Evolutionary conservation across 2,113 vertebrate species (phyloP).

Genomic region (Grus americana): DNA sequence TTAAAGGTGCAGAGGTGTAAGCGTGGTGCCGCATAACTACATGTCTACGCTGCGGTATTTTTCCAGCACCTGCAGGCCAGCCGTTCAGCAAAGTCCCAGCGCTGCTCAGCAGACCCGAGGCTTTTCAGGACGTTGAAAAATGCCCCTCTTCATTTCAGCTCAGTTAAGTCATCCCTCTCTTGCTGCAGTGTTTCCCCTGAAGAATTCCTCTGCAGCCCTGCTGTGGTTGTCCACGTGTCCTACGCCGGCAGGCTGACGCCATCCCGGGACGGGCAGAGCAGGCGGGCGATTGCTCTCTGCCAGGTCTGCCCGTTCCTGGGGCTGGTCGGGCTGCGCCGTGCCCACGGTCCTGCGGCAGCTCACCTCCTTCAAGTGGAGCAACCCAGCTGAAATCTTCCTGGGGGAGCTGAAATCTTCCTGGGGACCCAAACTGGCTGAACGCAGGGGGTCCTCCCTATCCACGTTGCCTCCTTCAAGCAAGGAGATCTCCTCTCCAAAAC

Average conservation of each 20-base stretch:
- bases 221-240: rapidly evolving
- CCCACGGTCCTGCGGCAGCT: background rate
- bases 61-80: background rate
- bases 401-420: background rate
- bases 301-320: background rate
- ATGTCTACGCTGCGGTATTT: rapidly evolving
- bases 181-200: background rate
- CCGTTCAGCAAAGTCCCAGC: background rate
- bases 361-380: background rate
- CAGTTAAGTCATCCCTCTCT: background rate
- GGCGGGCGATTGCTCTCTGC: rapidly evolving
- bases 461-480: background rate
- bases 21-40: background rate
- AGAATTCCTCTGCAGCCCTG: background rate
- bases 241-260: rapidly evolving
- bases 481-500: background rate
- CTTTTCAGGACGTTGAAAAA: background rate
- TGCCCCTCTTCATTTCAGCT: background rate
- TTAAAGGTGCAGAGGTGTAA: background rate
- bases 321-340: rapidly evolving
- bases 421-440: background rate
- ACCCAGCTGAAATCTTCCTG: background rate
- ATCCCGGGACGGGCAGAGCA: background rate
- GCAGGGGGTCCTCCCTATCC: rapidly evolving
- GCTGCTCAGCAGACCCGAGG: background rate